Conservation (phyloP, 2,888 invertebrate genomes). For the Microplitis manilae region DNA sequence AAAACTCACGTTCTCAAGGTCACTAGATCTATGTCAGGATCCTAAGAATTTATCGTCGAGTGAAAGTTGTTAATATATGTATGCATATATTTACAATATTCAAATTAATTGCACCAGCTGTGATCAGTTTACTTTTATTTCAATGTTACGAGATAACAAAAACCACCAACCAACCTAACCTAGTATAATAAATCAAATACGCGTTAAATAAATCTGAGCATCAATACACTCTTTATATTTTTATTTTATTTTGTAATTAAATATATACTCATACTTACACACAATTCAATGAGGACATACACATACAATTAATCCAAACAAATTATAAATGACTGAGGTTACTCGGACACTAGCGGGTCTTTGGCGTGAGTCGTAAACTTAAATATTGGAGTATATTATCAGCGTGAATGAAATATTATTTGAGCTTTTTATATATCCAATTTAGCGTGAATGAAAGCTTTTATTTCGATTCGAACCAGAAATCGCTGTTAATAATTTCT, state of each 20-base stretch:
- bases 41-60: conserved; percentile 8
- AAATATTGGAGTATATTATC: no score
- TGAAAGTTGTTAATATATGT: conserved; percentile 21
- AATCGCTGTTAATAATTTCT: no score
- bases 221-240: neutral
- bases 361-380: no score
- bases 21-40: neutral
- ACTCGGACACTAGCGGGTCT: no score
- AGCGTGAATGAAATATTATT: no score
- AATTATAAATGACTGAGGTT: neutral
- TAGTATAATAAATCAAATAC: neutral
- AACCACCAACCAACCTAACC: neutral
- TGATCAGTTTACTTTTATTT: neutral
- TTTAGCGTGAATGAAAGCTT: no score
- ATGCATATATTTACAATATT: neutral
- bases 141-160: neutral
- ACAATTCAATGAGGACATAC: neutral
- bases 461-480: no score
- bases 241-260: neutral
- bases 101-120: neutral
- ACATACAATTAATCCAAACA: neutral
- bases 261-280: neutral
- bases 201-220: neutral
- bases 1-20: conserved; percentile 4
- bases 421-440: no score